A percentile compares a stretch with the other conserved stretches of the same genome.
Evolutionary conservation across 2,888 invertebrate genomes (phyloP).

Genomic region (Nemotelus pantherinus): DNA sequence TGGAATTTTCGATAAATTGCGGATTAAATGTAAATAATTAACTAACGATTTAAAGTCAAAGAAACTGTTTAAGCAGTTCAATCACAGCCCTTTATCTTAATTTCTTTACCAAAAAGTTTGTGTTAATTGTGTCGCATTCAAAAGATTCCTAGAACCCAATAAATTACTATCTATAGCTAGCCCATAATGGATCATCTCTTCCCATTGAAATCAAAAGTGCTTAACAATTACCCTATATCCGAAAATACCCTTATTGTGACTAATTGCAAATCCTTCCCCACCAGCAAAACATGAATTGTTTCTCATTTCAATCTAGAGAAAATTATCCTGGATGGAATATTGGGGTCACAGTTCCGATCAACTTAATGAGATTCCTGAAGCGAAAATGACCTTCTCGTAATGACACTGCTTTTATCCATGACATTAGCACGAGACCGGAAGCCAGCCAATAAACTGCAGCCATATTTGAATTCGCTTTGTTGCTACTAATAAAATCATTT

Average conservation of each 20-base stretch:
- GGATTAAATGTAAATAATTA: too few species aligned
- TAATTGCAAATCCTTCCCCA: background rate
- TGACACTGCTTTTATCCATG: background rate
- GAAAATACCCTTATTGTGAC: background rate
- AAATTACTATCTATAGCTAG: too few species aligned
- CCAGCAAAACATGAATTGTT: conserved; percentile 10
- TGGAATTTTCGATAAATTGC: too few species aligned
- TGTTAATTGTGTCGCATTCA: too few species aligned
- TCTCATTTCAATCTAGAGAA: conserved; percentile 5
- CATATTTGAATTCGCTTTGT: conserved; percentile 17
- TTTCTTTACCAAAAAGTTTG: too few species aligned
- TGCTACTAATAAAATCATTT: conserved; percentile 22
- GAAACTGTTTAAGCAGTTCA: too few species aligned
- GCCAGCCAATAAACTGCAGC: background rate
- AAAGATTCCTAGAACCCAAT: too few species aligned
- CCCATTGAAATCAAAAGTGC: background rate
- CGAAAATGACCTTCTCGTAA: conserved; percentile 19
- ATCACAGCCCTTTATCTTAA: too few species aligned
- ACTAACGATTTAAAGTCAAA: too few species aligned
- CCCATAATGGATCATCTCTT: too few species aligned
- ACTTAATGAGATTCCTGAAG: conserved; percentile 15
- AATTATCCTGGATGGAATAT: conserved; percentile 5
- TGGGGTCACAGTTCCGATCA: conserved; percentile 24
- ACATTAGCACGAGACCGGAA: too few species aligned
- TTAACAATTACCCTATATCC: background rate